Conservation (phyloP, 53 echinoderm and acorn worm genomes). For the Holothuria leucospilota region DNA sequence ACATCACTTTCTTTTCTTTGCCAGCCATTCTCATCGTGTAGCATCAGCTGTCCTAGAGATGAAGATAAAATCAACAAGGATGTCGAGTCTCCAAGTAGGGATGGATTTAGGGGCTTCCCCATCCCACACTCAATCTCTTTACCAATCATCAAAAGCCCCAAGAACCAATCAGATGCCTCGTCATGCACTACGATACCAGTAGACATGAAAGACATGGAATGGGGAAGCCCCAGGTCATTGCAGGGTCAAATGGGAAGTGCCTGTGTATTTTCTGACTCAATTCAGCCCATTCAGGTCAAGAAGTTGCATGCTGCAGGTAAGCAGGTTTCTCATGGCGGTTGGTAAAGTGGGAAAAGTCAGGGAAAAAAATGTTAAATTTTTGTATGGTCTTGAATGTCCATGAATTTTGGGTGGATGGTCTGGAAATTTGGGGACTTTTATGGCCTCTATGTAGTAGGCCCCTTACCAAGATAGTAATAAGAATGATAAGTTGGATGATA, state of each 20-base stretch:
- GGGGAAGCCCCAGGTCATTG: slow-evolving; percentile 81
- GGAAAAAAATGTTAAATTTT: background rate
- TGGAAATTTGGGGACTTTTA: too few relatives aligned
- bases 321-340: background rate
- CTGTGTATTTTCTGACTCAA: slow-evolving; percentile 92
- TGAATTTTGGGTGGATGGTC: too few relatives aligned
- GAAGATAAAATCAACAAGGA: slow-evolving; percentile 18
- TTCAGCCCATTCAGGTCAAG: slow-evolving; percentile 85
- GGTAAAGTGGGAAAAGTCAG: background rate
- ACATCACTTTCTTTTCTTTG: background rate
- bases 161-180: slow-evolving; percentile 50
- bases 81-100: slow-evolving; percentile 41
- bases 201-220: slow-evolving; percentile 85
- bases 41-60: slow-evolving; percentile 73
- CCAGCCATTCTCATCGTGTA: slow-evolving; percentile 80
- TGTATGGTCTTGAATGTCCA: too few relatives aligned
- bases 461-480: too few relatives aligned
- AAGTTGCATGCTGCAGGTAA: slow-evolving; percentile 81
- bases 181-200: slow-evolving; percentile 58
- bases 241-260: slow-evolving; percentile 98
- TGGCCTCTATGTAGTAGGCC: too few relatives aligned
- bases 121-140: slow-evolving; percentile 50
- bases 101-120: slow-evolving; percentile 8
- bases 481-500: too few relatives aligned
- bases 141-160: slow-evolving; percentile 49